Evolutionary conservation across 2,113 vertebrate genomes (phyloP).

Genomic region (Ia io): DNA sequence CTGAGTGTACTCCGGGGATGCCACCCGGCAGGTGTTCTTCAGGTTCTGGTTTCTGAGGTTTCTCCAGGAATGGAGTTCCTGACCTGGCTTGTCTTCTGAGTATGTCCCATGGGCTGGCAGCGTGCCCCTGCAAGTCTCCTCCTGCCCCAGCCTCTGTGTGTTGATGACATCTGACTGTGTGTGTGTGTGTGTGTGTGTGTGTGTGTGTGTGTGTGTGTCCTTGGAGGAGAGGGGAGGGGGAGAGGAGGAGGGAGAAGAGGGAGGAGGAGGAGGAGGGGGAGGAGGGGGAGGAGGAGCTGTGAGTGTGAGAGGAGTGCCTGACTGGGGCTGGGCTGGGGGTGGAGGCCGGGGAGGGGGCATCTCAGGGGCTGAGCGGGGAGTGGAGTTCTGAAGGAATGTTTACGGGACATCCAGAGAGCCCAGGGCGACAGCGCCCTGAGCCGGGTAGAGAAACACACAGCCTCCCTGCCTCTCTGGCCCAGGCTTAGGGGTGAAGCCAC

Average conservation of each 20-base stretch:
- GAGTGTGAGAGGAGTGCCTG: conserved; percentile 44
- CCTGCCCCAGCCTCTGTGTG: conserved; percentile 34
- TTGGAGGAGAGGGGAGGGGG: background rate
- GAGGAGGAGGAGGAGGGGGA: background rate
- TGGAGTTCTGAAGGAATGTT: conserved; percentile 68
- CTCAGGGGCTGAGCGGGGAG: background rate
- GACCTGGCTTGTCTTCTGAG: conserved; percentile 1
- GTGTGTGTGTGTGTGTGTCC: background rate
- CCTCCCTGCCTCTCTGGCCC: background rate
- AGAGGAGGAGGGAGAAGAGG: background rate
- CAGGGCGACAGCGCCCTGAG: conserved; percentile 58
- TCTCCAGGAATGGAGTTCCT: background rate
- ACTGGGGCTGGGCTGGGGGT: conserved; percentile 36
- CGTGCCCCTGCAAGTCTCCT: conserved; percentile 46
- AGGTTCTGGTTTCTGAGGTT: background rate
- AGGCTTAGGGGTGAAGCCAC: background rate
- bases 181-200: background rate
- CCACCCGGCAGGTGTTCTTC: background rate
- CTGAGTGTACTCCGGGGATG: rapidly evolving
- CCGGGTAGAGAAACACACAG: background rate
- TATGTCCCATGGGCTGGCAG: background rate
- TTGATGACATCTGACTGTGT: background rate
- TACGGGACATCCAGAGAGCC: conserved; percentile 43
- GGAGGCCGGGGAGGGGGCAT: conserved; percentile 37
- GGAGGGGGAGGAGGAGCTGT: background rate